A percentile compares a stretch with the other conserved stretches of the same genome.
phyloP scores from a whole-genome alignment of 2,797 vertebrate genomes.

The Cryptoprocta ferox region DNA sequence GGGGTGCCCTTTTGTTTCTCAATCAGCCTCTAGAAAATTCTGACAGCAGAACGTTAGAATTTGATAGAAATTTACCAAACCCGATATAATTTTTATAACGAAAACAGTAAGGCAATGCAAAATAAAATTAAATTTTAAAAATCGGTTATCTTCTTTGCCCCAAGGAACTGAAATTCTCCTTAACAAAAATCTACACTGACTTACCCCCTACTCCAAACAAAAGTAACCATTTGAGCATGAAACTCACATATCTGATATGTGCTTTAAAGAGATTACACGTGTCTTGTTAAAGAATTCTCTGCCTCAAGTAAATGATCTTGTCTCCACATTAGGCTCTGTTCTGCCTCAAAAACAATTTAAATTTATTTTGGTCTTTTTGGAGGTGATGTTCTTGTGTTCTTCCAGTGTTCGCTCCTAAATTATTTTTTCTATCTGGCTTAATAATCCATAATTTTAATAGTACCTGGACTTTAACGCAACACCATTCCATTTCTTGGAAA shows the following conservation, averaged over 20 bases:
- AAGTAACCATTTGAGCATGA: background rate
- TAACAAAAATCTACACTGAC: conserved; percentile 3
- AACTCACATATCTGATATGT: background rate
- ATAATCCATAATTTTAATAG: background rate
- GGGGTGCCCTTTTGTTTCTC: background rate
- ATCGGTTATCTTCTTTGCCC: background rate
- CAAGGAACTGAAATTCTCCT: background rate
- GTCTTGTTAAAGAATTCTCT: background rate
- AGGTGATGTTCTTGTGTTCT: background rate
- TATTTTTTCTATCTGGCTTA: background rate
- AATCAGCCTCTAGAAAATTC: conserved; percentile 13
- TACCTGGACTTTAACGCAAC: background rate
- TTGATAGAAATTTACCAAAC: conserved; percentile 12
- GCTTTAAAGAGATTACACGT: background rate
- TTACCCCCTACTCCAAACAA: background rate
- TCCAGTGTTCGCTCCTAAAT: background rate
- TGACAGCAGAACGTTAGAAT: background rate
- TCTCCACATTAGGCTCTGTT: background rate
- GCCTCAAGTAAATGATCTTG: background rate
- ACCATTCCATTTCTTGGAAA: background rate
- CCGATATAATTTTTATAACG: background rate
- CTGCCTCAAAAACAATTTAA: background rate
- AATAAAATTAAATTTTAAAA: background rate
- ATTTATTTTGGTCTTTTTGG: background rate
- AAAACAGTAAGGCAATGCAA: background rate